Base-by-base conservation (phyloP, 2,113 vertebrate species). In the Montifringilla adamsi region DNA sequence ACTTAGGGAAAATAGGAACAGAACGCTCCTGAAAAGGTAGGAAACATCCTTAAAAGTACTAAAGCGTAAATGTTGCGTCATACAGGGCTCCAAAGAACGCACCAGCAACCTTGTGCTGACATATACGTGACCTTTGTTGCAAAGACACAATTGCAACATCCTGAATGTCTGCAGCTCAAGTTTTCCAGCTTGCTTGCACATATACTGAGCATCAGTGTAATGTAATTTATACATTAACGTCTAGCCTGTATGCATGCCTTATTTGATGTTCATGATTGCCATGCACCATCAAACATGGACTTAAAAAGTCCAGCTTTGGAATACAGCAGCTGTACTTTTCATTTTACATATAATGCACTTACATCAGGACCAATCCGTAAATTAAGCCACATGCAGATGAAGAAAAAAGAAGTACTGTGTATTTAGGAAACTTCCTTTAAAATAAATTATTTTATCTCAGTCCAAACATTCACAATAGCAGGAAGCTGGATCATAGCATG, bases 401-500 rank as follows among this genome's bases (percentile, higher is more conserved):
- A 85, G 13, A 55, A 50, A 75, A n/a, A 30, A n/a, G 23, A 28
- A 39, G 17, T 22, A 49, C 41, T 84, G 94, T 84, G 76, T 88
- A 72, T 89, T 93, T 83, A 92, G 79, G 53, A 73, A 60, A 23
- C 87, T 84, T 97, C 81, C 94, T 95, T 88, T 82, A 74, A 94
- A 96, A 84, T 67, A 82, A 89, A 94, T 75, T 53, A 44, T 69
- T 95, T 95, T 78, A 95, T 94, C 93, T 94, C 4, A 10, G 75
- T 86, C 87, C 93, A 94, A 62, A 89, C 69, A 72, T 33, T 93
- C 70, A 97, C 95, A 97, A 97, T 97, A 94, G 87, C 72, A 96
- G 97, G 96, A 98, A 97, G 80, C 53, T 83, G 93, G 84, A 93
- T 87, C 82, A 80, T 47, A 89, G 53, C 35, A 5, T 86, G 75